Conservation (phyloP, 1,140 invertebrate genomes). For the Carposina sasakii region DNA sequence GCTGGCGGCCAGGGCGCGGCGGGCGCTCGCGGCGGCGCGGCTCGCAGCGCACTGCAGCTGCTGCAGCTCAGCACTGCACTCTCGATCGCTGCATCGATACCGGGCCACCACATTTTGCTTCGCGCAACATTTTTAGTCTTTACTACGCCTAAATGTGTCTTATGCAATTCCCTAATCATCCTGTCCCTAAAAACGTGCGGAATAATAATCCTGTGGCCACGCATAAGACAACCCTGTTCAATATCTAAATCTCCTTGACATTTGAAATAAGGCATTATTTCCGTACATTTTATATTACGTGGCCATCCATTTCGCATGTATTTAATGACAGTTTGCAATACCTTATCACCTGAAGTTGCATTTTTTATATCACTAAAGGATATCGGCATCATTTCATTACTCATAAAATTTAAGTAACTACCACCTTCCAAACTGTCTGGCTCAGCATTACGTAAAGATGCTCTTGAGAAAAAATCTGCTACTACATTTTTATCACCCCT, state of each 20-base stretch:
- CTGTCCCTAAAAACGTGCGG: constrained; percentile 26
- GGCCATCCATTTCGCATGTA: not conserved
- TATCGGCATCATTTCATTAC: not conserved
- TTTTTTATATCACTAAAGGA: not conserved
- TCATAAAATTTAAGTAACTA: not conserved
- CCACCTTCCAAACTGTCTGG: not conserved
- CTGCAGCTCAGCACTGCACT: not conserved
- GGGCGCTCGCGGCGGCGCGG: not conserved
- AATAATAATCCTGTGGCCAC: constrained; percentile 36
- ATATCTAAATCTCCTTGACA: constrained; percentile 5
- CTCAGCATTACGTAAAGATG: not conserved
- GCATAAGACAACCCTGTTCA: constrained; percentile 14
- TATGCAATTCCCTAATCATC: constrained; percentile 47
- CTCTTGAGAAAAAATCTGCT: not conserved
- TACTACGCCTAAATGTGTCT: constrained; percentile 44
- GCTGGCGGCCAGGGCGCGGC: constrained; percentile 7
- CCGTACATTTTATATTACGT: not conserved
- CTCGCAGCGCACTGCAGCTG: not conserved
- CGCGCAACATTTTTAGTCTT: constrained; percentile 55
- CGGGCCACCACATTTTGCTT: constrained; percentile 15
- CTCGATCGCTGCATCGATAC: not conserved
- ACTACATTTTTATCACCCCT: not conserved
- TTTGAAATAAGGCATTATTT: constrained; percentile 4
- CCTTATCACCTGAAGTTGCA: not conserved
- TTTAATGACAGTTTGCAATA: constrained; percentile 1